Conservation (phyloP, 2,113 vertebrate genomes). For the Eulacestoma nigropectus region DNA sequence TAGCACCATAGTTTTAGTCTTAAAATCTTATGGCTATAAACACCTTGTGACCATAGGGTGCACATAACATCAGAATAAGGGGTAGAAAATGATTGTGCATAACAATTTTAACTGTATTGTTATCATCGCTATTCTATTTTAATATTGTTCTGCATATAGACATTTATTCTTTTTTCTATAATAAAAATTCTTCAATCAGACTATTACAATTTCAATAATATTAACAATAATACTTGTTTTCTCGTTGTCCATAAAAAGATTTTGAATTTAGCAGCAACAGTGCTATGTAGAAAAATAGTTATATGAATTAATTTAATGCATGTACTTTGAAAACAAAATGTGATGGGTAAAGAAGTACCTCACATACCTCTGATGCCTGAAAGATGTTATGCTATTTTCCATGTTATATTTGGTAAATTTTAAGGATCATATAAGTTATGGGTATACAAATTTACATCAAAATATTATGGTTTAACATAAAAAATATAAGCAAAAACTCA, state of each 20-base stretch:
- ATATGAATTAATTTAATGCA: not conserved
- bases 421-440: not conserved
- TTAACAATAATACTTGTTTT: not conserved
- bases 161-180: not conserved
- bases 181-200: not conserved
- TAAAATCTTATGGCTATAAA: not conserved
- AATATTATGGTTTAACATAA: not conserved
- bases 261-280: not conserved
- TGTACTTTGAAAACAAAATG: not conserved
- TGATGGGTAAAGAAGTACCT: not conserved
- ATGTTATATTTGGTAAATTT: not conserved
- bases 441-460: not conserved
- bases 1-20: not conserved
- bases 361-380: not conserved
- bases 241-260: not conserved
- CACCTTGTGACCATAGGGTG: not conserved
- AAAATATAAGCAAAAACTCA: not conserved
- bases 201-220: not conserved
- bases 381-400: not conserved
- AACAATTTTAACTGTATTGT: rapidly evolving
- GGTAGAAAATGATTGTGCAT: not conserved
- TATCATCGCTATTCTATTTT: not conserved
- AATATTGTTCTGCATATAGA: not conserved
- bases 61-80: not conserved
- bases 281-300: not conserved